A percentile compares a stretch with the other conserved stretches of the same genome.
These are phyloP conservation scores for Oxytorus armatus DNA, from an alignment of 2,888 invertebrate species.

Conservation along the genomic window DNA sequence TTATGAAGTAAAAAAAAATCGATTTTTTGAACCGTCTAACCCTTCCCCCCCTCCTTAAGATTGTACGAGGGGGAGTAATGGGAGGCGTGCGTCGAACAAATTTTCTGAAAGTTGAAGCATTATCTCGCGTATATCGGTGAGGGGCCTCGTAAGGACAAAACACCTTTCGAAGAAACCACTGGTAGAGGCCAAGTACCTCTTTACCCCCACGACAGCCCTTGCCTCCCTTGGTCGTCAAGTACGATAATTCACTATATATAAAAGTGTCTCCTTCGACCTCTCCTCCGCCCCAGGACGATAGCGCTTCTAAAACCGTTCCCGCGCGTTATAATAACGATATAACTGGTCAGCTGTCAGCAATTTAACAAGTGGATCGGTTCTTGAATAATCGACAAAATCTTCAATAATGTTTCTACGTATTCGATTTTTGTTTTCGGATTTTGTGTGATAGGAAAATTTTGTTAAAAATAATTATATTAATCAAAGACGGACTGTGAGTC, in stretches of 20 bases:
- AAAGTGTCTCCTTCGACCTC: too few relatives aligned
- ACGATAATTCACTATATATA: conserved; percentile 11
- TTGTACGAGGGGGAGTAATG: not conserved
- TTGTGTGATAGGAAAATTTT: too few relatives aligned
- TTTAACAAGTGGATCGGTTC: conserved; percentile 17
- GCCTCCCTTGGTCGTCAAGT: conserved; percentile 24
- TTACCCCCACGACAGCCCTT: conserved; percentile 32
- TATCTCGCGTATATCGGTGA: conserved; percentile 8
- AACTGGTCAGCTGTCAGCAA: conserved; percentile 15
- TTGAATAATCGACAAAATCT: conserved; percentile 13
- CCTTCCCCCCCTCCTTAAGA: too few relatives aligned
- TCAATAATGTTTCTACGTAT: not conserved
- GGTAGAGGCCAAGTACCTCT: conserved; percentile 44
- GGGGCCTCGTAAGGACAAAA: conserved; percentile 30
- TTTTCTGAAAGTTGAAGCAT: conserved; percentile 25
- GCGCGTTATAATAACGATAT: not conserved
- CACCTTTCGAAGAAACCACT: conserved; percentile 25
- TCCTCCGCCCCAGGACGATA: conserved; percentile 34
- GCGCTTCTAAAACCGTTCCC: conserved; percentile 22
- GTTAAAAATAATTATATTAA: too few relatives aligned
- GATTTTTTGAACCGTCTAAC: too few relatives aligned
- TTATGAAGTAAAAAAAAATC: too few relatives aligned
- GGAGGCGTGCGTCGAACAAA: conserved; percentile 20
- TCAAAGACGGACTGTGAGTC: too few relatives aligned
- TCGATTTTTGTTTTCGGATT: not conserved